Percentiles rank a stretch among this genome's conserved stretches.
These are phyloP conservation scores for Bovichtus diacanthus DNA, from an alignment of 2,797 vertebrate species.

Conservation along the genomic window DNA sequence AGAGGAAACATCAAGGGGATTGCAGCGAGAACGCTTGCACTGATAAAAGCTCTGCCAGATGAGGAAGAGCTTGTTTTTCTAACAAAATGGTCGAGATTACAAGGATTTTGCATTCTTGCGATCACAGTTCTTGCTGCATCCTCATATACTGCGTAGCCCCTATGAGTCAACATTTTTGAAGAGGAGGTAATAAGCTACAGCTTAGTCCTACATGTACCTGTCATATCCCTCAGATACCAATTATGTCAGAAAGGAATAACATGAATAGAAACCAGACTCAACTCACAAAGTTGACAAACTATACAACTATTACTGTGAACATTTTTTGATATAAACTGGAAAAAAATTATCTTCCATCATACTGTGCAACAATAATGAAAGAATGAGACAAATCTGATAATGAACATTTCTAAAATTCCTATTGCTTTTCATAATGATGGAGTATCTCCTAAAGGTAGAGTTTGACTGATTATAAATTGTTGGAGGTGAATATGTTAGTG, in stretches of 20 bases:
- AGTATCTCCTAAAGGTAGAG: not conserved
- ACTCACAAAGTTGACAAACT: too few species aligned
- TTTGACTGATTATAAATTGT: not conserved
- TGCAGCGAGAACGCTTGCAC: not conserved
- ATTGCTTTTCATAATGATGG: not conserved
- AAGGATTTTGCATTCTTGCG: not conserved
- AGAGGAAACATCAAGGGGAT: not conserved
- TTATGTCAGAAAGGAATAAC: not conserved
- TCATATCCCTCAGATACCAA: not conserved
- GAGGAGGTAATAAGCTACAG: not conserved
- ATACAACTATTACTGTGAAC: not conserved
- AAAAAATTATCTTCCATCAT: not conserved
- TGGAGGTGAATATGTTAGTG: not conserved
- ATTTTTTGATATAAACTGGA: not conserved
- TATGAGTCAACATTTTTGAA: not conserved
- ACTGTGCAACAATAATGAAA: not conserved
- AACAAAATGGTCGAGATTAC: not conserved
- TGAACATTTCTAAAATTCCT: not conserved
- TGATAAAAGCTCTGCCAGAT: not conserved
- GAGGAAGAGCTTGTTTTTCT: conserved; percentile 17
- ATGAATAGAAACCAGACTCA: not conserved
- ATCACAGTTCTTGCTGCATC: not conserved
- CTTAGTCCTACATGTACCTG: not conserved
- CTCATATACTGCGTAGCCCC: not conserved
- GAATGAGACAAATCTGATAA: not conserved